A percentile compares a stretch with the other conserved stretches of the same genome.
Conservation (phyloP, 2,797 vertebrate genomes). For the Nothura maculosa region DNA sequence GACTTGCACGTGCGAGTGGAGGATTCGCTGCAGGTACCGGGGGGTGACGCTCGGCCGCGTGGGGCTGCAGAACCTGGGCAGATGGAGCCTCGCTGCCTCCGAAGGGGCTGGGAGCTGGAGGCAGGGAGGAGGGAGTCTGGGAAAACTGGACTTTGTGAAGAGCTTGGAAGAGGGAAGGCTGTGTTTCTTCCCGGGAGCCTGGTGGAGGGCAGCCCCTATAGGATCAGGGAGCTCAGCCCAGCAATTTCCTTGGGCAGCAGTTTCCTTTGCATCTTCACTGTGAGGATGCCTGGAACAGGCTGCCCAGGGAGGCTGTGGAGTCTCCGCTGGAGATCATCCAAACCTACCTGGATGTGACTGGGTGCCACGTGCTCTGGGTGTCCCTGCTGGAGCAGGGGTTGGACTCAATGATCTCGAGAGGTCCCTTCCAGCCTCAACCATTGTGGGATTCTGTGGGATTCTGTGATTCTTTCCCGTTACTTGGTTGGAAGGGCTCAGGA, state of each 20-base stretch:
- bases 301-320: no score
- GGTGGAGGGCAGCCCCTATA: neutral
- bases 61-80: no score
- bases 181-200: neutral
- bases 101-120: no score
- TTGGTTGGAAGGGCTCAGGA: neutral
- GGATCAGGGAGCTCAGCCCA: neutral
- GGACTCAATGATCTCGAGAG: no score
- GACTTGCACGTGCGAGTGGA: neutral
- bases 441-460: no score
- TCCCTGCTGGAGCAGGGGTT: no score
- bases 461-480: neutral
- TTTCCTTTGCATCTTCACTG: neutral
- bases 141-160: neutral
- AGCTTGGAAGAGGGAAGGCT: neutral
- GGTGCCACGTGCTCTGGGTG: no score
- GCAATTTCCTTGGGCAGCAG: neutral
- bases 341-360: no score
- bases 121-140: neutral
- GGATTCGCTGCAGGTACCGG: conserved; percentile 32
- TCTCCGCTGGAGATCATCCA: no score
- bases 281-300: no score
- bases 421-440: no score
- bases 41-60: conserved; percentile 3
- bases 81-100: no score